These are phyloP conservation scores for Lasioglossum baleicum DNA, from an alignment of 1,140 invertebrate genomes.

Conservation along the genomic window DNA sequence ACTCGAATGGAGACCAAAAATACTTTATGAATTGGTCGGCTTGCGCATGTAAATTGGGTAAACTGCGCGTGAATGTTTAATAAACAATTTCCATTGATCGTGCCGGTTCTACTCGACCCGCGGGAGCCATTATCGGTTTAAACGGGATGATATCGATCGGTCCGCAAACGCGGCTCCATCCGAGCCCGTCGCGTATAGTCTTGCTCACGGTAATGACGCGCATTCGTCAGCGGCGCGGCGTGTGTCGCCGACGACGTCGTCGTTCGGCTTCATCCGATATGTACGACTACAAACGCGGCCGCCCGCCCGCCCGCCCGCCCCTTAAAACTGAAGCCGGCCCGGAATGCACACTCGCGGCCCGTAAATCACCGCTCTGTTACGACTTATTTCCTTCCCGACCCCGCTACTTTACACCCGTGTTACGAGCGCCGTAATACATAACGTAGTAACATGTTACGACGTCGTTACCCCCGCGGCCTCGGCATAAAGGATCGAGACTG, in stretches of 20 bases:
- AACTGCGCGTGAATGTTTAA: too few species aligned
- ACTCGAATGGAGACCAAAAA: too few species aligned
- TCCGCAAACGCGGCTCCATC: constrained; percentile 6
- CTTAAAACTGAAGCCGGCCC: constrained; percentile 41
- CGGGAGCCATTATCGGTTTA: too few species aligned
- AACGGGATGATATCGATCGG: background rate
- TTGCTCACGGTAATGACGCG: constrained; percentile 31
- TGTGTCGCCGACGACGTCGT: background rate
- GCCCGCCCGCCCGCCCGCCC: background rate
- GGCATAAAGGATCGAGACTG: constrained; percentile 24
- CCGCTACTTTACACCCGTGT: constrained; percentile 18
- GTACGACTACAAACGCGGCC: constrained; percentile 6
- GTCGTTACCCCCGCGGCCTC: constrained; percentile 17
- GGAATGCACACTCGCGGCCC: constrained; percentile 38
- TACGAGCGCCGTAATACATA: constrained; percentile 52
- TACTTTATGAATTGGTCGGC: too few species aligned
- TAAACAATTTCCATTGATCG: too few species aligned
- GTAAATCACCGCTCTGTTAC: constrained; percentile 50
- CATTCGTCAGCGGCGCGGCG: constrained; percentile 30
- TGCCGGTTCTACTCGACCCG: too few species aligned
- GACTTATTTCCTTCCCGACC: constrained; percentile 49
- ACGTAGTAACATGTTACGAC: constrained; percentile 56
- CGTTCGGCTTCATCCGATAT: constrained; percentile 28
- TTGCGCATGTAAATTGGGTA: too few species aligned
- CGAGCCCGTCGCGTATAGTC: constrained; percentile 5